Evolutionary conservation across 2,113 vertebrate genomes (phyloP).

Genomic region (Sminthopsis crassicaudata): DNA sequence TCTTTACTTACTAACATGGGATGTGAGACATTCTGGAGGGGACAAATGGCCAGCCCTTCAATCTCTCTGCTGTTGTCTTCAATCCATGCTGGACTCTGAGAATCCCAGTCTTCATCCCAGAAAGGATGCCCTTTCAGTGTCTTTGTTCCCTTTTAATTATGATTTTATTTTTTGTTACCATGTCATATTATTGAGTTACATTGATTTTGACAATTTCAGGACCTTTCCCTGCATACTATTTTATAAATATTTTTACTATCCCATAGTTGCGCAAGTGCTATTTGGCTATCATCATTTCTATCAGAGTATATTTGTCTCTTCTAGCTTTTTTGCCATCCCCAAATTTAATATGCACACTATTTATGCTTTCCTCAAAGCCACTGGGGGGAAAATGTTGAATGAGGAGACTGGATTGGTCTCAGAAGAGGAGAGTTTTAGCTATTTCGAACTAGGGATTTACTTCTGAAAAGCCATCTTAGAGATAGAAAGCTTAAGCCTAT

Average conservation of each 20-base stretch:
- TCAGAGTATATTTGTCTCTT: background rate
- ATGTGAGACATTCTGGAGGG: too few relatives aligned
- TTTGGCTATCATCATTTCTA: background rate
- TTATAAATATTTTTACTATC: background rate
- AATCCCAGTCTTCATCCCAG: too few relatives aligned
- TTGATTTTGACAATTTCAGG: too few relatives aligned
- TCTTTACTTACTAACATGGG: too few relatives aligned
- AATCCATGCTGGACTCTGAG: too few relatives aligned
- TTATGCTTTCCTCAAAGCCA: background rate
- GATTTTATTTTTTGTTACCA: too few relatives aligned
- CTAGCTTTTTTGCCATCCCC: background rate
- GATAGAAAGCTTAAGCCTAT: background rate
- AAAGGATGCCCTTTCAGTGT: too few relatives aligned
- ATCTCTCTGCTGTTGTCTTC: too few relatives aligned
- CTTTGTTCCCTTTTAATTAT: too few relatives aligned
- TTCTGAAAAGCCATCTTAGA: background rate
- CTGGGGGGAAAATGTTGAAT: background rate
- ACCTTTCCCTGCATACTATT: background rate
- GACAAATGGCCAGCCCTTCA: too few relatives aligned
- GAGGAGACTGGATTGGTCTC: background rate
- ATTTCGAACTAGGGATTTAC: background rate
- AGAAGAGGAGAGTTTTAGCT: background rate
- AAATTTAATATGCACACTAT: background rate
- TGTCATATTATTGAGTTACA: too few relatives aligned
- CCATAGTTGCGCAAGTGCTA: background rate